phyloP scores from a whole-genome alignment of 2,113 vertebrate genomes.

The Megaceryle maxima region DNA sequence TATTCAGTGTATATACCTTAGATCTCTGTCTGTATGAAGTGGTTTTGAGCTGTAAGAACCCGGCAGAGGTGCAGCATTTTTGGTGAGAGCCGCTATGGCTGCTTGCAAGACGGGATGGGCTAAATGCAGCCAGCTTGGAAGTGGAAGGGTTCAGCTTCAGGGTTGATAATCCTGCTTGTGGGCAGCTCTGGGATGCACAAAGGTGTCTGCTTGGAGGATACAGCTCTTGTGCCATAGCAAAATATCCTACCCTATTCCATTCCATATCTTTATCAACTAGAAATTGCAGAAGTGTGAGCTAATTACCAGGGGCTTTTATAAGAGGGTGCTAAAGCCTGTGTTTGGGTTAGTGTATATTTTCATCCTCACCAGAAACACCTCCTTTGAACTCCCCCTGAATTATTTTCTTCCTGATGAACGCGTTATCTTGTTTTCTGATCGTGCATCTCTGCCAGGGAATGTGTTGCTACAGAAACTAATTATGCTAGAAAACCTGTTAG shows the following conservation, averaged over 20 bases:
- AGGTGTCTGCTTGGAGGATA: too few species aligned
- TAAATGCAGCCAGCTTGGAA: rapidly evolving
- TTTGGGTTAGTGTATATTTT: not conserved
- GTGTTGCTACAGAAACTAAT: not conserved
- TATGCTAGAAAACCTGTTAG: not conserved
- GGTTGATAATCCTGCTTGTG: rapidly evolving
- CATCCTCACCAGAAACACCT: not conserved
- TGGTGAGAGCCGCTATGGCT: not conserved
- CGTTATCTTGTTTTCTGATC: not conserved
- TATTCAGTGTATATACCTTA: not conserved
- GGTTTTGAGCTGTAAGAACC: not conserved
- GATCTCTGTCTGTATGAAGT: not conserved
- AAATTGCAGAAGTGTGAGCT: not conserved
- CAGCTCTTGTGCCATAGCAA: not conserved
- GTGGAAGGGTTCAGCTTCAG: not conserved
- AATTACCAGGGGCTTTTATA: not conserved
- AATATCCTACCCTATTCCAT: not conserved
- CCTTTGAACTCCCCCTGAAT: not conserved
- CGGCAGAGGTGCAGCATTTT: not conserved
- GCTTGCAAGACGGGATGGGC: not conserved
- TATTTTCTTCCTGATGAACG: not conserved
- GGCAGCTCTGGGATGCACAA: rapidly evolving
- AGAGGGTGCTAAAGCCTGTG: not conserved
- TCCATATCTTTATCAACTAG: not conserved
- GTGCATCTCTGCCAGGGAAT: not conserved